These are phyloP conservation scores for Hippocampus abdominalis DNA, from an alignment of 2,113 vertebrate species.

Conservation along the genomic window DNA sequence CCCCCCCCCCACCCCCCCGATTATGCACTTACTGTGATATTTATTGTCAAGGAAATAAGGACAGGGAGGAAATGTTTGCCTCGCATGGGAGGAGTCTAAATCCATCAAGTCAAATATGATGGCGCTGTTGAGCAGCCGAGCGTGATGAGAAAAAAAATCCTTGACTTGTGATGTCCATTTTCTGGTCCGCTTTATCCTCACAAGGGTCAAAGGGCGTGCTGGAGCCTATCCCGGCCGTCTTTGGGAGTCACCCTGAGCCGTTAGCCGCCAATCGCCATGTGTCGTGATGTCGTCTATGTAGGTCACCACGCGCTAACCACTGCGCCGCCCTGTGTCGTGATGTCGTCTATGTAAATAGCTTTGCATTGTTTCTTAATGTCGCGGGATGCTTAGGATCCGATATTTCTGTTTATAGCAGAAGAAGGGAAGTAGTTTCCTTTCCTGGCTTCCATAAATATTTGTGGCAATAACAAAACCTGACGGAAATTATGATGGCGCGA, in stretches of 20 bases:
- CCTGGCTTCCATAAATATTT: conserved; percentile 58
- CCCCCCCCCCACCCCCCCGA: too few species aligned
- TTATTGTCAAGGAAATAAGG: neutral
- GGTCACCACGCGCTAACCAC: too few species aligned
- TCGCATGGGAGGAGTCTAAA: neutral
- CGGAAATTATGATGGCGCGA: conserved; percentile 4
- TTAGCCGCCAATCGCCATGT: too few species aligned
- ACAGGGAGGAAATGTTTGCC: conserved; percentile 4
- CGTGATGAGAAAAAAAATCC: conserved; percentile 9
- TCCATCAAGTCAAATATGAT: conserved; percentile 10
- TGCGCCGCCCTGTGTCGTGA: neutral
- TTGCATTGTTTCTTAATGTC: conserved; percentile 33
- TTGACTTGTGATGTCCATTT: neutral
- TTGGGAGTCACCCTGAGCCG: too few species aligned
- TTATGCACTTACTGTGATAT: neutral
- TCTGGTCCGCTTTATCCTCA: too few species aligned
- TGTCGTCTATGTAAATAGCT: conserved; percentile 23
- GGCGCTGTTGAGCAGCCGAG: conserved; percentile 11
- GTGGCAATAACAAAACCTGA: conserved; percentile 36
- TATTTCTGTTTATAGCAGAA: conserved; percentile 41
- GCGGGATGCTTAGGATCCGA: conserved; percentile 19
- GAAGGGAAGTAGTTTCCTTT: conserved; percentile 33
- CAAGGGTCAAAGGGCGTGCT: too few species aligned
- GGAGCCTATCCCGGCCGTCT: too few species aligned
- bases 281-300: neutral